A percentile compares a stretch with the other conserved stretches of the same genome.
Evolutionary conservation across 2,797 vertebrate genomes (phyloP).

Genomic region (Erethizon dorsatum): DNA sequence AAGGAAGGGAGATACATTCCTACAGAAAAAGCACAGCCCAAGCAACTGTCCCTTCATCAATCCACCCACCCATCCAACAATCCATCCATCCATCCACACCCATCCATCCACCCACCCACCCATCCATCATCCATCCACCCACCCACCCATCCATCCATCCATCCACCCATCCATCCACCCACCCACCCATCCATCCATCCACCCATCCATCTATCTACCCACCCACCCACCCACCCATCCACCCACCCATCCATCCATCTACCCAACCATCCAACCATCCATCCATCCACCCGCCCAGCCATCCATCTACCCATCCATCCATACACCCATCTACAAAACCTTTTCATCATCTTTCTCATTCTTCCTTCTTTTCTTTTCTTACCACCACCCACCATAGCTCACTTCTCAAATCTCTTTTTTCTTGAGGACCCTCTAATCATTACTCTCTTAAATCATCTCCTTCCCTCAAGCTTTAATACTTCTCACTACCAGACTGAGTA

Average conservation of each 20-base stretch:
- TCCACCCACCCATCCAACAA: background rate
- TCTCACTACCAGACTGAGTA: background rate
- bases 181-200: background rate
- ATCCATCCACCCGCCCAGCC: background rate
- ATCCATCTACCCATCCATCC: background rate
- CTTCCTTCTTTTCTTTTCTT: background rate
- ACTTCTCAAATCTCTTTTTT: background rate
- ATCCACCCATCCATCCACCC: background rate
- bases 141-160: background rate
- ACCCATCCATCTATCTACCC: fast-evolving
- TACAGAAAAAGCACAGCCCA: background rate
- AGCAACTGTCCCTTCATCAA: background rate
- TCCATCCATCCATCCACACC: background rate
- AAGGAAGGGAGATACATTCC: background rate
- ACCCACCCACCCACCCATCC: background rate
- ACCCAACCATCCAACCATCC: background rate
- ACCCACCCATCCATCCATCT: background rate
- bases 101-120: fast-evolving
- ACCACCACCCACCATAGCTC: background rate
- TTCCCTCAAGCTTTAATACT: background rate
- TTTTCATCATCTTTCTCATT: background rate
- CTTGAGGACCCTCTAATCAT: background rate
- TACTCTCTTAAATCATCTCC: background rate
- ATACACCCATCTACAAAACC: background rate
- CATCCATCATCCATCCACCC: background rate